Conservation (phyloP, 2,797 vertebrate genomes). For the Neosilurus mollespiculum region DNA sequence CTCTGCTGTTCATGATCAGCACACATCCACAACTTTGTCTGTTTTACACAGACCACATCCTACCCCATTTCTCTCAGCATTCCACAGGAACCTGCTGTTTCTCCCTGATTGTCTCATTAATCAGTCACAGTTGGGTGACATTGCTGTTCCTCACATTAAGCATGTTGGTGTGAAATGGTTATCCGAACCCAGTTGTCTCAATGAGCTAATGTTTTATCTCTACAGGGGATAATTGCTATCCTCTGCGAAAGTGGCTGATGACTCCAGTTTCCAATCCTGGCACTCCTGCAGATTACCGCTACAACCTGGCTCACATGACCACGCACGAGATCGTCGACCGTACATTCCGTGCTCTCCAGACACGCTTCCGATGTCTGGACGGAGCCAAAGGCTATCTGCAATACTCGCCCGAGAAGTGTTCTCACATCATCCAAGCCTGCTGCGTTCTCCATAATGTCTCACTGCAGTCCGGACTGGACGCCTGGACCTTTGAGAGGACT, state of each 20-base stretch:
- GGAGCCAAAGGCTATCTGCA: constrained; percentile 89
- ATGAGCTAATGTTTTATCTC: neutral
- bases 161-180: neutral
- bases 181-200: neutral
- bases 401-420: constrained; percentile 93
- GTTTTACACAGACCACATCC: neutral
- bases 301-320: constrained; percentile 86
- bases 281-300: constrained; percentile 83
- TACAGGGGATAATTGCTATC: constrained; percentile 86
- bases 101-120: neutral
- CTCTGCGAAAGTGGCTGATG: constrained; percentile 88
- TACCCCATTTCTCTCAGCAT: neutral
- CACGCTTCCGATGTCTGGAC: constrained; percentile 90
- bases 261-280: constrained; percentile 84
- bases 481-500: constrained; percentile 82
- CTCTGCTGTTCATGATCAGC: neutral
- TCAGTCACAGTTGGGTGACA: neutral
- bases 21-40: neutral
- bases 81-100: neutral
- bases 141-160: neutral
- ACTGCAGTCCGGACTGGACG: constrained; percentile 86
- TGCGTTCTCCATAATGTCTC: constrained; percentile 95
- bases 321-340: constrained; percentile 88
- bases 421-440: constrained; percentile 91
- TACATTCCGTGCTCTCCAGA: constrained; percentile 85